Conservation (phyloP, 2,888 invertebrate genomes). For the Apotomis turbidana region DNA sequence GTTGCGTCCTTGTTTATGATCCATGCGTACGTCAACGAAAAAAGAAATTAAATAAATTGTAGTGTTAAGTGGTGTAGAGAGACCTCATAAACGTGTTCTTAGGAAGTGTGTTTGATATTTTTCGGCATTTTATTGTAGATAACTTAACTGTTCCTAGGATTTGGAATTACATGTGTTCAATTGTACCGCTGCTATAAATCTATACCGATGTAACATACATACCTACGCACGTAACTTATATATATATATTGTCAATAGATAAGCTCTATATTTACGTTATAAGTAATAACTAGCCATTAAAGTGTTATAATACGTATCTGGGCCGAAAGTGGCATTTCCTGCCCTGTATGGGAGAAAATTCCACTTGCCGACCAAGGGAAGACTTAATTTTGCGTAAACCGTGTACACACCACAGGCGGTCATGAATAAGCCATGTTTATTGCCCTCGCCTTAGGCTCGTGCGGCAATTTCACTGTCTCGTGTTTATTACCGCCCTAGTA, state of each 20-base stretch:
- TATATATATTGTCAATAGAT: constrained; percentile 7
- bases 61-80: too few species aligned
- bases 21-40: too few species aligned
- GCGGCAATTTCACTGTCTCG: background rate
- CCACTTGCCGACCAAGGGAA: background rate
- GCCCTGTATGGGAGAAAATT: background rate
- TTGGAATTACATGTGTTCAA: background rate
- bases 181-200: background rate
- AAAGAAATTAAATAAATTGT: too few species aligned
- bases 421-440: background rate
- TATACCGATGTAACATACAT: too few species aligned
- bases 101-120: too few species aligned
- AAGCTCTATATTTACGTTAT: constrained; percentile 1
- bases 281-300: background rate
- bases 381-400: too few species aligned
- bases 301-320: background rate
- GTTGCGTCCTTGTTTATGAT: too few species aligned
- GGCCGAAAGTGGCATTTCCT: background rate
- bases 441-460: too few species aligned
- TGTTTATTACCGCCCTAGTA: background rate
- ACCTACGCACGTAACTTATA: background rate
- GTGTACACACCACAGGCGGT: background rate
- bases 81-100: too few species aligned
- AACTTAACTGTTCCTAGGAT: background rate
- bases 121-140: too few species aligned